Evolutionary conservation across 2,888 invertebrate genomes (phyloP), one percentile per base, ranked within the genome.

Genomic region (Ceriagrion tenellum): DNA sequence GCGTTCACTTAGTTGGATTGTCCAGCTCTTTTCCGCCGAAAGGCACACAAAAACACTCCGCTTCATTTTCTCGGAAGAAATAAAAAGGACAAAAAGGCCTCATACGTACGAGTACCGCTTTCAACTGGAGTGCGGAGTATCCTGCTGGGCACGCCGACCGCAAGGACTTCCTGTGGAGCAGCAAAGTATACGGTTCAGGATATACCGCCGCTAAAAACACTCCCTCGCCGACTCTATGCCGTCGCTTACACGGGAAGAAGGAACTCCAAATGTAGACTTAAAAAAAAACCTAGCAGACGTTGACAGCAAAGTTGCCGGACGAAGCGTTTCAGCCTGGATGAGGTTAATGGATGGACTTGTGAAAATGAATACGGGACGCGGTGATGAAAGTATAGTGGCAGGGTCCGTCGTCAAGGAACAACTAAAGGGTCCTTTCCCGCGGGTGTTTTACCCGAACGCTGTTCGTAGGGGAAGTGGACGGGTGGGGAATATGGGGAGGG

Each of bases 321-420:
- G 35, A 35, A 13, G 6, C 13, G 35, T 35, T 81, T 35, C 35
- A 35, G 16, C 1, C 81, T 20, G 0, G 35, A 81, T 16, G 35
- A 35, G 81, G 35, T 35, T 23, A 26, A 30, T 81, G 40, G 91
- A 63, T 26, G 40, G 91, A 91, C 8, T 2, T 47, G 47, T 47
- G 47, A 4, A 8, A 4, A 8, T 8, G 47, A 47, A 47, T 40
- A 40, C 30, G 13, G 35, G 93, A 23, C 55, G 93, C 47, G 26
- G 47, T 26, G 81, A 81, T 55, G 63, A 81, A 35, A 93, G 63
- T 93, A 93, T 20, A 93, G 93, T 93, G 69, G 47, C 47, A 35
- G 13, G 81, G 81, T 81, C 93, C 93, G 93, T 56, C 69, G 93
- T 93, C 69, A 69, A 81, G 81, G 93, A 93, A 63, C 93, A 93